Base-by-base conservation (phyloP, 2,888 invertebrate genomes). In the Hartigia nigra region DNA sequence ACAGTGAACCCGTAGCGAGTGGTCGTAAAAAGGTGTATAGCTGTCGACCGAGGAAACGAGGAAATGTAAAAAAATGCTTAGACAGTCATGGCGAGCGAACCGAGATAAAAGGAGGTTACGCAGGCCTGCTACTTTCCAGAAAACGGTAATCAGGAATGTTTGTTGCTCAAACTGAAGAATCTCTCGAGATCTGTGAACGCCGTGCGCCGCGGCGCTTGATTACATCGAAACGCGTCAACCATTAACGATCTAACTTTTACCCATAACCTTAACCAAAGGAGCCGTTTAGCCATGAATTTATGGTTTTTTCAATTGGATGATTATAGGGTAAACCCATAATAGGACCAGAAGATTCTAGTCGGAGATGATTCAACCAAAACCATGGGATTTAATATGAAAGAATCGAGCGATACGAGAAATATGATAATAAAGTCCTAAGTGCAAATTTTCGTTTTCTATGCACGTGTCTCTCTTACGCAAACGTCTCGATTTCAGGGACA, bases 1-100 rank as follows among this genome's bases (percentile, higher is more conserved):
- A 72, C 31, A 72, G 31, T 72, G 32, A 31, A n/a, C 31, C 31
- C 31, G 12, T 23, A 72, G 31, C 32, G 12, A 31, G 32, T 14
- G 31, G 72, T 72, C 72, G 31, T 72, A 72, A 31, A 55, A 31
- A 72, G 31, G 31, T 72, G 72, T 12, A 23, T 72, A 14, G 72
- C 32, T 12, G 31, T 0, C 55, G 55, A 9, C 23, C 9, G 23
- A 23, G 72, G 1, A 32, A 32, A 72, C 31, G 72, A 31, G 31
- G 9, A 72, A 32, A 72, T 72, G 72, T 72, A 72, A 72, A 72
- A 69, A 72, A 23, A 55, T 55, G 14, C 55, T 55, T 55, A 55
- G 55, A 55, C 55, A 55, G 55, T 55, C 55, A 23, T 23, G 55
- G 55, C 23, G 9, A 55, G 23, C 55, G 9, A 55, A 23, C 55